phyloP scores from a whole-genome alignment of 2,797 vertebrate species.

The Sebastes aleutianus region DNA sequence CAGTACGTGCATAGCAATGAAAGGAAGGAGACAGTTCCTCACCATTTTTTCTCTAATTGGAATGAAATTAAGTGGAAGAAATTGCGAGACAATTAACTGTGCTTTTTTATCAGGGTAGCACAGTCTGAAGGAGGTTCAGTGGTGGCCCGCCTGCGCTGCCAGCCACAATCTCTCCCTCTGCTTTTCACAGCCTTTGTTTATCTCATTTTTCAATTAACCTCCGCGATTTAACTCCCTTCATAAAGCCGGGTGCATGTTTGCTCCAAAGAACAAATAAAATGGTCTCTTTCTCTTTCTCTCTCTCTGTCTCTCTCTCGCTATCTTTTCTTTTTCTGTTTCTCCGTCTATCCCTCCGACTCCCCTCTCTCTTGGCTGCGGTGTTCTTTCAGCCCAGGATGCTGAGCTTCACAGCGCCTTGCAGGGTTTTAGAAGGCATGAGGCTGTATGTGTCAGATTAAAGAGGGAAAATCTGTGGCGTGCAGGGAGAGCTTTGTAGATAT shows the following conservation, averaged over 20 bases:
- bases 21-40: slow-evolving; percentile 75
- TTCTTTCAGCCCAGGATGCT: slow-evolving; percentile 79
- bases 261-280: slow-evolving; percentile 88
- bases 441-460: slow-evolving; percentile 83
- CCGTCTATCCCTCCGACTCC: slow-evolving; percentile 47
- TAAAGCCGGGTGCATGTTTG: slow-evolving; percentile 85
- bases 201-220: slow-evolving; percentile 98
- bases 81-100: slow-evolving; percentile 91
- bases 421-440: slow-evolving; percentile 74
- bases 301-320: slow-evolving; percentile 3
- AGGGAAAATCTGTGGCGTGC: slow-evolving; percentile 74
- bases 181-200: slow-evolving; percentile 91
- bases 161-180: slow-evolving; percentile 86
- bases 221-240: slow-evolving; percentile 88
- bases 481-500: slow-evolving; percentile 80
- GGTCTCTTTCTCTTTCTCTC: slow-evolving; percentile 49
- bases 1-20: slow-evolving; percentile 83
- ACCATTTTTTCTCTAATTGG: slow-evolving; percentile 83
- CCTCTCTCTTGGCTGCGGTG: slow-evolving; percentile 64
- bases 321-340: slow-evolving; percentile 54
- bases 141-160: slow-evolving; percentile 78
- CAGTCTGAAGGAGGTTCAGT: slow-evolving; percentile 82
- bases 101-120: slow-evolving; percentile 79
- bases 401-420: slow-evolving; percentile 80
- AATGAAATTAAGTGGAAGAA: slow-evolving; percentile 92